Conservation (phyloP, 2,888 invertebrate genomes). For the Allygus modestus region DNA sequence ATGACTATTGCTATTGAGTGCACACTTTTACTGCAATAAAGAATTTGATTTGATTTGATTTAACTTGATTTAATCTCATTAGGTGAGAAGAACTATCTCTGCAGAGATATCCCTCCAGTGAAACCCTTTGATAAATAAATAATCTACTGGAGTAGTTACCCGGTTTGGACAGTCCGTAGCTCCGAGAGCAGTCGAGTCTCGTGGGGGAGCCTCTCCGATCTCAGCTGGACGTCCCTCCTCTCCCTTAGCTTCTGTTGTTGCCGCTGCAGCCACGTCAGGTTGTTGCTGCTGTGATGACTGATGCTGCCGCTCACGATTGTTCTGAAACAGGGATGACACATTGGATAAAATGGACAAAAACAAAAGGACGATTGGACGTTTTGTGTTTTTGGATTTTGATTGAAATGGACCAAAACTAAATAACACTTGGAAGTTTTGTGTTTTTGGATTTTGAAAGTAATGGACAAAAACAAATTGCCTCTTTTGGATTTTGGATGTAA, state of each 20-base stretch:
- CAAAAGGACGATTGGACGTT: background rate
- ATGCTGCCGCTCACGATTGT: slow-evolving; percentile 68
- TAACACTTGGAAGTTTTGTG: too few relatives aligned
- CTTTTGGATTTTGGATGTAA: too few relatives aligned
- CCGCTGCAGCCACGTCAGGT: slow-evolving; percentile 87
- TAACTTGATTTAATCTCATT: too few relatives aligned
- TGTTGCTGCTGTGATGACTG: slow-evolving; percentile 74
- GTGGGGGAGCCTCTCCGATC: slow-evolving; percentile 84
- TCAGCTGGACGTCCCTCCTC: slow-evolving; percentile 84
- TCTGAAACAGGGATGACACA: slow-evolving; percentile 69
- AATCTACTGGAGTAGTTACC: background rate
- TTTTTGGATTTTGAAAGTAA: too few relatives aligned
- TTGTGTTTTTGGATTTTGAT: background rate
- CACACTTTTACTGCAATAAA: too few relatives aligned
- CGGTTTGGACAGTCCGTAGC: slow-evolving; percentile 76
- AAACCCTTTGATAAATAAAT: too few relatives aligned
- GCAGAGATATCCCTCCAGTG: too few relatives aligned
- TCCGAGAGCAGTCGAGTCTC: slow-evolving; percentile 81
- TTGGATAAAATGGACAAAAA: background rate
- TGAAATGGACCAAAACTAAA: too few relatives aligned
- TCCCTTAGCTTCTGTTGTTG: slow-evolving; percentile 90
- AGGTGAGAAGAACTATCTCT: too few relatives aligned
- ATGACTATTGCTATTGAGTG: too few relatives aligned
- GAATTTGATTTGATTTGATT: too few relatives aligned
- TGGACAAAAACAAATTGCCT: too few relatives aligned